Evolutionary conservation across 2,113 vertebrate species (phyloP), one percentile per base, ranked within the genome.

Genomic region (Indicator maculatus): DNA sequence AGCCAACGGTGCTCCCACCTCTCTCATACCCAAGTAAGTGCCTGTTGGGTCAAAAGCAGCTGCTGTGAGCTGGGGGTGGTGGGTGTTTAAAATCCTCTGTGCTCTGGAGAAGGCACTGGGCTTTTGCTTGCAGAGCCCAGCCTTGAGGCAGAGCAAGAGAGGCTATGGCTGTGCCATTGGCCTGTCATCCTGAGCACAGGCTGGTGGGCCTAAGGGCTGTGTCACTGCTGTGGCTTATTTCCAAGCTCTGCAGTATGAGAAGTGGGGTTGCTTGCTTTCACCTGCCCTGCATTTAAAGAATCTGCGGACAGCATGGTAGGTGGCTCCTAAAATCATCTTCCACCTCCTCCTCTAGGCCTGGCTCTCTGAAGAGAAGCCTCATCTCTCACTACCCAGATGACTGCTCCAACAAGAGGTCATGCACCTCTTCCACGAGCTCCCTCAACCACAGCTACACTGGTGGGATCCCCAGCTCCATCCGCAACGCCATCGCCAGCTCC

Each of bases 401-500:
- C 44, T 96, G 96, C 53, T 93, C 85, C 7, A 98, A 97, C 84
- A 99, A 99, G 97, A 97, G 98, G 72, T 99, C 99, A 4, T 98
- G 98, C 21, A 98, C 98, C 12, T 99, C 98, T 33, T 99, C 99
- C 39, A 53, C 98, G 87, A 99, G 98, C 89, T 99, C 98, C 8
- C 88, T 97, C 83, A 98, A 93, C 26, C 98, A 96, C 12, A 93
- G 84, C 0, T 97, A 96, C 1, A 5, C 96, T 26, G 93, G 98
- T 0, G 99, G 98, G 8, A 98, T 98, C 38, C 97, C 96, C 8
- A 98, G 98, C 61, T 98, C 98, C 44, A 93, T 85, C 77, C 99
- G 99, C 66, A 99, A 99, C 3, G 98, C 99, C 47, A 99, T 99
- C 52, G 96, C 97, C 83, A 99, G 99, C 96, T 99, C 99, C 73